Percentiles rank a stretch among this genome's conserved stretches.
Evolutionary conservation across 2,888 invertebrate species (phyloP).

Genomic region (Molorchus minor): DNA sequence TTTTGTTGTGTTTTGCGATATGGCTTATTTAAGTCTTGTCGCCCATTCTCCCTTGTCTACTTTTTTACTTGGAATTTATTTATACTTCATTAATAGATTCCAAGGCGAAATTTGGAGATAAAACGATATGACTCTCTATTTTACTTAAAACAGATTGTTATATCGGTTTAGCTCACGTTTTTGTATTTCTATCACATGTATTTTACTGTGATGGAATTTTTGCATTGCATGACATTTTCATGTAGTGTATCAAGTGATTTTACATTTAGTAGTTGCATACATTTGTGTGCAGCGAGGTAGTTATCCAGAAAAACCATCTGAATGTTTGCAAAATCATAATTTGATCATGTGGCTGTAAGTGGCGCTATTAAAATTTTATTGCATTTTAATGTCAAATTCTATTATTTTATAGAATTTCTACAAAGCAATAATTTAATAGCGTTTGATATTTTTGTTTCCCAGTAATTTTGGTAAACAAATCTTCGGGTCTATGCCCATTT

Average conservation of each 20-base stretch:
- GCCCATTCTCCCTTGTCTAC: constrained; percentile 29
- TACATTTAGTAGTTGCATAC: constrained; percentile 40
- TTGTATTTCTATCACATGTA: constrained; percentile 16
- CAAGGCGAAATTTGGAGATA: constrained; percentile 4
- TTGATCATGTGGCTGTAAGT: no score
- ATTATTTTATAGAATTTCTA: constrained; percentile 8
- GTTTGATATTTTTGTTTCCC: not conserved
- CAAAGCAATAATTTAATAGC: not conserved
- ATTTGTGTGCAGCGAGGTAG: constrained; percentile 43
- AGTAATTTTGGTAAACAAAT: constrained; percentile 11
- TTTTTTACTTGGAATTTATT: constrained; percentile 30
- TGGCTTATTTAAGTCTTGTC: constrained; percentile 46
- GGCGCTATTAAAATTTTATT: not conserved
- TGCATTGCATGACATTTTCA: constrained; percentile 35
- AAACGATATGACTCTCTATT: constrained; percentile 18
- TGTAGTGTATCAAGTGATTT: constrained; percentile 24
- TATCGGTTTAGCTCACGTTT: not conserved
- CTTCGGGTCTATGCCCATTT: constrained; percentile 5
- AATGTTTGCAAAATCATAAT: not conserved
- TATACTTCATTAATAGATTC: constrained; percentile 34
- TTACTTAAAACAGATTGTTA: constrained; percentile 21
- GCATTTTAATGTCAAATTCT: not conserved
- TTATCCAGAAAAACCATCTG: not conserved
- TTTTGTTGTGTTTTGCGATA: constrained; percentile 40
- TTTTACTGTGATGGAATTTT: constrained; percentile 13